Evolutionary conservation across 2,797 vertebrate species (phyloP).

Genomic region (Scolopax rusticola): DNA sequence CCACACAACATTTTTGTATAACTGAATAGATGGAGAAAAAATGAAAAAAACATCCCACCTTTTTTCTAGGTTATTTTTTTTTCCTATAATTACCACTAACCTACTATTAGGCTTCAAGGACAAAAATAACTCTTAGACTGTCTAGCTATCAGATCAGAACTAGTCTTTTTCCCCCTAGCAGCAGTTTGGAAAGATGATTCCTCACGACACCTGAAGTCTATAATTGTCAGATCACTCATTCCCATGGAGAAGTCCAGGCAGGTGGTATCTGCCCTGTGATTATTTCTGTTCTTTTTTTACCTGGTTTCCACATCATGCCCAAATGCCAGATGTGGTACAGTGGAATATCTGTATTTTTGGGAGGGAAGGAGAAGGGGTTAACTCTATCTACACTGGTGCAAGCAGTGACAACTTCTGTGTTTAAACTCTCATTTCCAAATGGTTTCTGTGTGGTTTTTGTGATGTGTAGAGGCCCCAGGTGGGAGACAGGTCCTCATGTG

Average conservation of each 20-base stretch:
- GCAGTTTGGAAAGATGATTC: constrained; percentile 63
- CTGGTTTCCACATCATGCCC: background rate
- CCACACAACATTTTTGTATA: background rate
- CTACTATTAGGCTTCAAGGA: constrained; percentile 73
- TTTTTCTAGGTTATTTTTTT: constrained; percentile 45
- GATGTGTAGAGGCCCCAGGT: background rate
- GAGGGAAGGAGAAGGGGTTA: background rate
- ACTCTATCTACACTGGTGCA: background rate
- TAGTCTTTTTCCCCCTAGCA: constrained; percentile 72
- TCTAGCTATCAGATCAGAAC: constrained; percentile 59
- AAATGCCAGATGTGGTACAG: background rate
- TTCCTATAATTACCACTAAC: constrained; percentile 74
- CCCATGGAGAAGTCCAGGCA: constrained; percentile 12
- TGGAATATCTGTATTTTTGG: background rate
- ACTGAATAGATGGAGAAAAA: background rate
- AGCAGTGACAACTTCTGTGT: background rate
- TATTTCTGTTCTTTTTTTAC: background rate
- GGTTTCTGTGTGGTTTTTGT: background rate
- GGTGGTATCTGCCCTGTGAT: constrained; percentile 55
- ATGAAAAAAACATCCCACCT: background rate
- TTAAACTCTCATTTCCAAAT: background rate
- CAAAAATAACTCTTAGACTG: constrained; percentile 73
- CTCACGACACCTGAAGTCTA: constrained; percentile 17
- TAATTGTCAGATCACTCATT: constrained; percentile 69
- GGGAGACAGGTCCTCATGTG: background rate